Percentiles rank a stretch among this genome's conserved stretches.
These are phyloP conservation scores for Orius laevigatus DNA, from an alignment of 1,140 invertebrate species.

Conservation along the genomic window DNA sequence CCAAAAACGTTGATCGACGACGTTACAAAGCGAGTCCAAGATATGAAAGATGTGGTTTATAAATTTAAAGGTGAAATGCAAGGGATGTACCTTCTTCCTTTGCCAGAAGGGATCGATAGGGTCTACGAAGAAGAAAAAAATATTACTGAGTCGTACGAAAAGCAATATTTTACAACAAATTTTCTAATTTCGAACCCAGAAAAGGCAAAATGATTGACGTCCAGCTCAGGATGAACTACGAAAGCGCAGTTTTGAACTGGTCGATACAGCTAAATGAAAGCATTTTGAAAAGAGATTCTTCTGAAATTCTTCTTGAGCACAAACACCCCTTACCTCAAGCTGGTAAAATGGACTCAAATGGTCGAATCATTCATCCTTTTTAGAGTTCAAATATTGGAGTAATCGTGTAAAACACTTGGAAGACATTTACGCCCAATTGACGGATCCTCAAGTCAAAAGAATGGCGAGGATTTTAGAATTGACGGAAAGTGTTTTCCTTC, in stretches of 20 bases:
- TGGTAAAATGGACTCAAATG: conserved; percentile 24
- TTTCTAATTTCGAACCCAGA: conserved; percentile 20
- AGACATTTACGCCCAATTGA: conserved; percentile 66
- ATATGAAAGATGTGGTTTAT: conserved; percentile 40
- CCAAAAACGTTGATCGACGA: too few relatives aligned
- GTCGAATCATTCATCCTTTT: conserved; percentile 22
- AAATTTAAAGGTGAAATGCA: conserved; percentile 47
- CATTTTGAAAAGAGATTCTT: conserved; percentile 51
- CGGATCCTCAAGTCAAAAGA: conserved; percentile 57
- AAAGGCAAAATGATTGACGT: conserved; percentile 39
- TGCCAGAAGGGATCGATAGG: conserved; percentile 56
- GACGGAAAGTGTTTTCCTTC: conserved; percentile 53
- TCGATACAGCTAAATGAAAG: conserved; percentile 56
- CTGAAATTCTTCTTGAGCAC: conserved; percentile 35
- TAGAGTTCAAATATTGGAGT: conserved; percentile 50
- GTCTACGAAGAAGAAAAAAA: conserved; percentile 41
- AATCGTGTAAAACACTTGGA: conserved; percentile 40
- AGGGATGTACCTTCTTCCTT: conserved; percentile 50
- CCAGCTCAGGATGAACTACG: conserved; percentile 53
- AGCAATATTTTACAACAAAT: background rate
- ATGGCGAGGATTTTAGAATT: conserved; percentile 60
- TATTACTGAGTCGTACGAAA: conserved; percentile 36
- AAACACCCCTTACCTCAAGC: conserved; percentile 47
- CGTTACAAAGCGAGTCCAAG: too few relatives aligned
- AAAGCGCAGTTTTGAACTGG: conserved; percentile 72